Conservation (phyloP, 2,797 vertebrate genomes). For the Dendrocincla fuliginosa region DNA sequence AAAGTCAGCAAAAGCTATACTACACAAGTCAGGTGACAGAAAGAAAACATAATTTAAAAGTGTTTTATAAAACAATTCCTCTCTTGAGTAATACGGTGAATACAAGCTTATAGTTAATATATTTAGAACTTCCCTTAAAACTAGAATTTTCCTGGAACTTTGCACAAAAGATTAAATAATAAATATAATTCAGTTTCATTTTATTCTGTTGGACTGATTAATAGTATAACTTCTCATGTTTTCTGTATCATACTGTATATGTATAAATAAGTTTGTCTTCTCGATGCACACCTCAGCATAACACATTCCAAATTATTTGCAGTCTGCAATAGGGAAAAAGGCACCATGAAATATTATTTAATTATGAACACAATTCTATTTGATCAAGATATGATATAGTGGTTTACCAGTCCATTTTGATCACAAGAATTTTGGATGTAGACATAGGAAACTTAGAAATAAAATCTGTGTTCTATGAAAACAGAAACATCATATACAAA, state of each 20-base stretch:
- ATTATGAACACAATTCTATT: not conserved
- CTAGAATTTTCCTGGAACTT: not conserved
- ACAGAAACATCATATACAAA: not conserved
- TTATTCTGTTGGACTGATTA: not conserved
- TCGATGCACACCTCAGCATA: not conserved
- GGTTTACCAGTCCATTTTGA: not conserved
- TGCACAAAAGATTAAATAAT: not conserved
- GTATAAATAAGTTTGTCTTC: not conserved
- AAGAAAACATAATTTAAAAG: not conserved
- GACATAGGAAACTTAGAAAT: not conserved
- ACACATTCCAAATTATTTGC: not conserved
- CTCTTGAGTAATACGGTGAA: not conserved
- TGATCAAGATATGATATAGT: not conserved
- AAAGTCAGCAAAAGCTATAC: not conserved
- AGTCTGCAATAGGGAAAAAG: not conserved
- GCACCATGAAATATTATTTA: not conserved
- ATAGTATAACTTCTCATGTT: not conserved
- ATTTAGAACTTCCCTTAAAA: not conserved
- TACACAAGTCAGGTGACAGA: not conserved
- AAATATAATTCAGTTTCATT: not conserved
- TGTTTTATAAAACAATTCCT: not conserved
- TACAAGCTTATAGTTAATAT: not conserved
- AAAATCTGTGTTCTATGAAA: not conserved
- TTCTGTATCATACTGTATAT: not conserved
- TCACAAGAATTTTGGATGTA: not conserved